Percentiles rank a stretch among this genome's conserved stretches.
phyloP scores from a whole-genome alignment of 2,797 vertebrate species.

The Loris lydekkerianus region DNA sequence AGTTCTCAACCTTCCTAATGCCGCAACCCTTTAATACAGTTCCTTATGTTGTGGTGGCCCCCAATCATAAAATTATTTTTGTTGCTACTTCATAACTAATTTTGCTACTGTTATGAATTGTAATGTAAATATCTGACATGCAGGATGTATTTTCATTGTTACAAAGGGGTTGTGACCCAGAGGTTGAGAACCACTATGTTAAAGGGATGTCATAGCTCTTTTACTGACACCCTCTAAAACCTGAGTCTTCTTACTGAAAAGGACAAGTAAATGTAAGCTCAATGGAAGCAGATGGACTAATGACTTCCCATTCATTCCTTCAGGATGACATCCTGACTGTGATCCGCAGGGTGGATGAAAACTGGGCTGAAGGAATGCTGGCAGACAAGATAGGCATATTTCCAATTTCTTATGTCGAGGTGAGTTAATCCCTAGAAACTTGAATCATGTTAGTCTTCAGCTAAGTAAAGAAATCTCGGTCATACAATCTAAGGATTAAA shows the following conservation, averaged over 20 bases:
- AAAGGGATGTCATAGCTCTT: not conserved
- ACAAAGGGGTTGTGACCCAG: too few species aligned
- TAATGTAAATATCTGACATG: too few species aligned
- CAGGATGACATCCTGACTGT: conserved; percentile 99
- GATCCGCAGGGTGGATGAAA: conserved; percentile 99
- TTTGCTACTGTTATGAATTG: too few species aligned
- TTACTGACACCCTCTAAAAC: not conserved
- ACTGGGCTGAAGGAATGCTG: conserved; percentile 99
- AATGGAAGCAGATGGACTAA: conserved; percentile 76
- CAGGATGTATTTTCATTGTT: too few species aligned
- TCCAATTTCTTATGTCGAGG: conserved; percentile 99
- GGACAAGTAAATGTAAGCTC: conserved; percentile 64
- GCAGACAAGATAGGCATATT: conserved; percentile 99
- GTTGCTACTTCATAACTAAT: too few species aligned
- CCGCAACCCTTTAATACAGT: too few species aligned
- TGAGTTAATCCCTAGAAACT: conserved; percentile 86
- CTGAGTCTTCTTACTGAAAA: not conserved
- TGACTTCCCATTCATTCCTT: conserved; percentile 84
- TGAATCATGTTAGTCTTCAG: not conserved
- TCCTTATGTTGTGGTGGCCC: too few species aligned
- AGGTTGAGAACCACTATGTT: not conserved
- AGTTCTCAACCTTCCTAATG: too few species aligned
- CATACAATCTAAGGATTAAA: not conserved
- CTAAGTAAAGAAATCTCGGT: not conserved
- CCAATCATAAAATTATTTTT: too few species aligned